These are phyloP conservation scores for Limanda limanda DNA, from an alignment of 2,113 vertebrate species.

Conservation along the genomic window DNA sequence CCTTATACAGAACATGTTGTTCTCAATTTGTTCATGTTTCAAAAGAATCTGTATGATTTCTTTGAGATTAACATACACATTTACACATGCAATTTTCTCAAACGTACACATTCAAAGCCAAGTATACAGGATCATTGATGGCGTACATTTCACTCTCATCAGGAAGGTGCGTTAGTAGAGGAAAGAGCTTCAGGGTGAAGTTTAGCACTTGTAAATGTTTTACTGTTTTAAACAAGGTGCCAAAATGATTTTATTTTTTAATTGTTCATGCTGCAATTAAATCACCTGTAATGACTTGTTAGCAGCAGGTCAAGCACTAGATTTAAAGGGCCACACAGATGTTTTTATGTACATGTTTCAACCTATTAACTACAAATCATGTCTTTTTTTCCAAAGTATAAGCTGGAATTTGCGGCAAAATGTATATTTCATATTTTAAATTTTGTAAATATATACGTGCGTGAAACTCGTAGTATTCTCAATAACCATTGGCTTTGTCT, in stretches of 20 bases:
- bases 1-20: not conserved
- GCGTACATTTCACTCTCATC: not conserved
- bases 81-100: slow-evolving; percentile 40
- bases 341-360: not conserved
- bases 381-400: slow-evolving; percentile 13
- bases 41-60: slow-evolving; percentile 2
- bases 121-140: slow-evolving; percentile 4
- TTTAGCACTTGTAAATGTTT: not conserved
- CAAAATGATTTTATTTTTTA: not conserved
- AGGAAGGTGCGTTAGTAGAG: slow-evolving; percentile 22
- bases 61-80: slow-evolving; percentile 1
- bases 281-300: not conserved
- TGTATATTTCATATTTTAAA: not conserved
- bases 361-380: slow-evolving; percentile 5
- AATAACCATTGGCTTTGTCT: not conserved
- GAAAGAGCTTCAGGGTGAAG: slow-evolving; percentile 14
- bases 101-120: slow-evolving; percentile 34
- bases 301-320: not conserved
- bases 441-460: not conserved
- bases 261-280: not conserved
- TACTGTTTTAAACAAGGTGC: slow-evolving; percentile 6
- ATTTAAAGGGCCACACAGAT: slow-evolving; percentile 1
- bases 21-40: not conserved
- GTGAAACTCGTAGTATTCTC: not conserved
- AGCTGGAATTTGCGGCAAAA: not conserved